phyloP scores from a whole-genome alignment of 2,113 vertebrate genomes.

The Pitta sordida region DNA sequence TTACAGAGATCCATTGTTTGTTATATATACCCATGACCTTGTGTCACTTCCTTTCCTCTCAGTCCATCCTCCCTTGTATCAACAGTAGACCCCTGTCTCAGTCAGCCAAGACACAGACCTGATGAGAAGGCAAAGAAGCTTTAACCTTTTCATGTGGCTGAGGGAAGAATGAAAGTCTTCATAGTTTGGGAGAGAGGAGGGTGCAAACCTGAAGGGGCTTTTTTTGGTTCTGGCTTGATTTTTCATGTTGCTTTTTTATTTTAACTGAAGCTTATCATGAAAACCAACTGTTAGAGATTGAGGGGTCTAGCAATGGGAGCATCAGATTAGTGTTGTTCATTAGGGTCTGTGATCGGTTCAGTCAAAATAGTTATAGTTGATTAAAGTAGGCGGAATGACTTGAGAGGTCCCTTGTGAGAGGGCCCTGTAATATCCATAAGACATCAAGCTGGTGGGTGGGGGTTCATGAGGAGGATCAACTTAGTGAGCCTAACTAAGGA shows the following conservation, averaged over 20 bases:
- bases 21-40: not conserved
- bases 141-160: not conserved
- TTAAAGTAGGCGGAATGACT: not conserved
- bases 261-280: not conserved
- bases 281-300: not conserved
- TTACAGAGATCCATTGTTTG: not conserved
- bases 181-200: not conserved
- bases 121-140: not conserved
- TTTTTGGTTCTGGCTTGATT: not conserved
- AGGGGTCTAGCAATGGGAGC: not conserved
- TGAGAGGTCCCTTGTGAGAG: not conserved
- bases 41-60: not conserved
- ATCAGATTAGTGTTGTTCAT: not conserved
- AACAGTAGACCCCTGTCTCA: not conserved
- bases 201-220: not conserved
- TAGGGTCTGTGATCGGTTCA: not conserved
- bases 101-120: not conserved
- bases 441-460: not conserved
- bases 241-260: not conserved
- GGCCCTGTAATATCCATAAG: not conserved
- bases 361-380: not conserved
- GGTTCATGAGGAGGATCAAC: not conserved
- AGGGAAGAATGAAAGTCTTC: not conserved
- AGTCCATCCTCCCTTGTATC: not conserved
- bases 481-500: constrained; percentile 7